Conservation (phyloP, 2,797 vertebrate genomes). For the Anguilla obscura region DNA sequence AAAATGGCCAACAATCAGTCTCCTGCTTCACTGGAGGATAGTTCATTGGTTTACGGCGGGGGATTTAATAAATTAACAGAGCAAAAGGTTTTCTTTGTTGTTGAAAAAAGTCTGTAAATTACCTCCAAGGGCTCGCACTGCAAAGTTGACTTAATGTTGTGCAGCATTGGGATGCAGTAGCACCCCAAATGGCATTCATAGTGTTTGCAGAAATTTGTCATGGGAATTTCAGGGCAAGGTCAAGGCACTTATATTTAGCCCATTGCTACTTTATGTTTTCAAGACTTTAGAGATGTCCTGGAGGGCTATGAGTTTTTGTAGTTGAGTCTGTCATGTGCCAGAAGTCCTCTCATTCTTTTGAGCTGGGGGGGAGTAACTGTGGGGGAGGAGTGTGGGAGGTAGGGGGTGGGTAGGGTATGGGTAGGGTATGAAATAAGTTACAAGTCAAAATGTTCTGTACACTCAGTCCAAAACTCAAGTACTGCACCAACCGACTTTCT, state of each 20-base stretch:
- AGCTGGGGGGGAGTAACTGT: neutral
- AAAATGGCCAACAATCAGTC: slow-evolving; percentile 38
- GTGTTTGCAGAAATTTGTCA: neutral
- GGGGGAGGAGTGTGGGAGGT: neutral
- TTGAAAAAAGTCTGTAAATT: neutral
- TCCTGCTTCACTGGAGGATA: neutral
- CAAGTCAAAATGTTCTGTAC: slow-evolving; percentile 1
- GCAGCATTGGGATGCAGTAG: neutral
- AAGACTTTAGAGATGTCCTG: neutral
- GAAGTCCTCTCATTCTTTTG: neutral
- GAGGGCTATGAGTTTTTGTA: slow-evolving; percentile 5
- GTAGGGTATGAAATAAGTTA: neutral
- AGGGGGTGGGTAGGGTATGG: neutral
- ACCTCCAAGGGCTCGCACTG: neutral
- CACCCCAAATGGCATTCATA: neutral
- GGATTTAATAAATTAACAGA: neutral
- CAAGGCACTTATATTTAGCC: slow-evolving; percentile 6
- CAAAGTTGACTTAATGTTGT: neutral
- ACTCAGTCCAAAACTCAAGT: neutral
- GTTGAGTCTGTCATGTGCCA: neutral
- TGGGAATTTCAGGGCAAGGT: slow-evolving; percentile 6
- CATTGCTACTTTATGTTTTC: neutral
- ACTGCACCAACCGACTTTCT: neutral
- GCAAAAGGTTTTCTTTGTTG: neutral
- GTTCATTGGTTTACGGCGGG: neutral